phyloP scores from a whole-genome alignment of 2,888 invertebrate genomes.

The Mylabris sibirica region DNA sequence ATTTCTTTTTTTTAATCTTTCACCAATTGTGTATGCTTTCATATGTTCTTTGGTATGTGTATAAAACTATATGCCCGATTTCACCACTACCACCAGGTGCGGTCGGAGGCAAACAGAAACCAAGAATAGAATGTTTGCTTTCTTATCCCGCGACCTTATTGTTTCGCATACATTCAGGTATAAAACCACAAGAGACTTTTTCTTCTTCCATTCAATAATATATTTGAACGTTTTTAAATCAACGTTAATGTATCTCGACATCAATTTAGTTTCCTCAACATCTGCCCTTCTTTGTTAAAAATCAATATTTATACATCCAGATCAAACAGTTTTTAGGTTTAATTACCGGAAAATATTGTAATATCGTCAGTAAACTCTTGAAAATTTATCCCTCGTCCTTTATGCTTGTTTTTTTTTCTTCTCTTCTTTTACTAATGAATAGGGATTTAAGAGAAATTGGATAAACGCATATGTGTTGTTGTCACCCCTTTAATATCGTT shows the following conservation, averaged over 20 bases:
- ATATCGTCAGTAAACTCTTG: slow-evolving; percentile 45
- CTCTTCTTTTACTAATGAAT: not conserved
- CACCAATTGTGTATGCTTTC: not conserved
- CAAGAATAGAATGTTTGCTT: slow-evolving; percentile 52
- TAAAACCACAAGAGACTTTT: slow-evolving; percentile 35
- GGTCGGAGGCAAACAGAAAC: slow-evolving; percentile 49
- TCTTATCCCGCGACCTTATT: slow-evolving; percentile 48
- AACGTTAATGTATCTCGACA: slow-evolving; percentile 43
- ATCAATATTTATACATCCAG: slow-evolving; percentile 49
- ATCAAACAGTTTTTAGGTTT: slow-evolving; percentile 47
- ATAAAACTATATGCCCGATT: not conserved
- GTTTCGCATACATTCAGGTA: slow-evolving; percentile 52
- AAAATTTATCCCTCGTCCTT: slow-evolving; percentile 32
- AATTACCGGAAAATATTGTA: slow-evolving; percentile 51
- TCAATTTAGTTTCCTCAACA: slow-evolving; percentile 41
- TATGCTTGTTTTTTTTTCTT: not conserved
- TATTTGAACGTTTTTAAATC: slow-evolving; percentile 26
- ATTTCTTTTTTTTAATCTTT: slow-evolving; percentile 1
- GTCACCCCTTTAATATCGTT: not conserved
- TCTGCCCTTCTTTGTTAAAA: slow-evolving; percentile 39
- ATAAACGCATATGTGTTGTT: not conserved
- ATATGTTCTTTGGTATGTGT: not conserved
- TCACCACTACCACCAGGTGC: slow-evolving; percentile 46
- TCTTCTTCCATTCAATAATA: slow-evolving; percentile 44
- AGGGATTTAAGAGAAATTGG: not conserved